Conservation (phyloP, 2,797 vertebrate species). For the Lepidocolaptes lacrymiger region DNA sequence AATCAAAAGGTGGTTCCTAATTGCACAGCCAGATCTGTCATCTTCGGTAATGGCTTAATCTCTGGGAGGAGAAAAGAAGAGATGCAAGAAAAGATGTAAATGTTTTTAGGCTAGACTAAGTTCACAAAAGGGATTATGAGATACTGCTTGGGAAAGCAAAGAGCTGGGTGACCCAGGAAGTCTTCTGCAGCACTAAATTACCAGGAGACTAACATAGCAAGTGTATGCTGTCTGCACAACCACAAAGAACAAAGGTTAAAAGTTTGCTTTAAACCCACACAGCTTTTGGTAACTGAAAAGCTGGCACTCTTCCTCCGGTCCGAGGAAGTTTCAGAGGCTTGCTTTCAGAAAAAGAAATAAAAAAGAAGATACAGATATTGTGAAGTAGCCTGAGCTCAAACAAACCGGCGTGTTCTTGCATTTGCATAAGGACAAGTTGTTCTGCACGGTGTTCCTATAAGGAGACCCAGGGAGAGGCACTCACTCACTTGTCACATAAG, state of each 20-base stretch:
- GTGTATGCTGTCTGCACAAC: constrained; percentile 18
- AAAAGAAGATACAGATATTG: background rate
- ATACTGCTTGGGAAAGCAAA: constrained; percentile 3
- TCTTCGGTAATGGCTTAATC: background rate
- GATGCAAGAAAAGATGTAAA: background rate
- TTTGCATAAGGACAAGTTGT: constrained; percentile 64
- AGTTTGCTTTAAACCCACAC: constrained; percentile 38
- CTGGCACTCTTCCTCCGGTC: background rate
- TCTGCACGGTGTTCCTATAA: constrained; percentile 9
- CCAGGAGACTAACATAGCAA: constrained; percentile 4
- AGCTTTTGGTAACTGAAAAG: constrained; percentile 23
- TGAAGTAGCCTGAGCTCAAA: constrained; percentile 25
- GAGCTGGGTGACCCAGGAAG: constrained; percentile 40
- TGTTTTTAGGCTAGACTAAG: background rate
- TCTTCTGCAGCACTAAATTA: constrained; percentile 27
- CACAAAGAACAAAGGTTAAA: constrained; percentile 44
- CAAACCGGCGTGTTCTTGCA: constrained; percentile 24
- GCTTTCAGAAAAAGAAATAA: background rate
- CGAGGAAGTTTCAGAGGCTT: background rate
- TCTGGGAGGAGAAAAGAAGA: background rate
- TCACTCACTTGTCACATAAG: constrained; percentile 42
- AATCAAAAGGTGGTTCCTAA: background rate
- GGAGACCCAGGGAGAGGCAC: constrained; percentile 33
- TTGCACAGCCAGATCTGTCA: background rate
- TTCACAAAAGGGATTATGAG: background rate